Conservation (phyloP, 1,140 invertebrate species). For the Pseudomyrmex flavicornis region DNA sequence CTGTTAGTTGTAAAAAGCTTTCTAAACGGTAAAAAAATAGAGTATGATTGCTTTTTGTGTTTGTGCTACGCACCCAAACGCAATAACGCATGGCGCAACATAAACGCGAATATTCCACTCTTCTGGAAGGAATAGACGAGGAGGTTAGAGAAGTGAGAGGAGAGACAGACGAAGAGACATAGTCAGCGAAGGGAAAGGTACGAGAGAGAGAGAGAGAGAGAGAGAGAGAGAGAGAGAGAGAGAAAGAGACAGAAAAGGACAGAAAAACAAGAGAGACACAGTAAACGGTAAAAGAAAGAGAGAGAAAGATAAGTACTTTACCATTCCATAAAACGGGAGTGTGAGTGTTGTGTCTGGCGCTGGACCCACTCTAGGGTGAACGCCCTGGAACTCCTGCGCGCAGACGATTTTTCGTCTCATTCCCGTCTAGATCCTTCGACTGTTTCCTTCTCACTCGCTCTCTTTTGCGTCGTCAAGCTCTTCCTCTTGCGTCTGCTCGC, state of each 20-base stretch:
- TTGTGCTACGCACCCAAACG: constrained; percentile 70
- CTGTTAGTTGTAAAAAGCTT: constrained; percentile 14
- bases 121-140: constrained; percentile 54
- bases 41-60: constrained; percentile 63
- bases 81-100: constrained; percentile 72
- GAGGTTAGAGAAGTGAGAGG: not conserved
- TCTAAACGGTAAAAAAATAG: constrained; percentile 38
- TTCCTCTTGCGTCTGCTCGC: constrained; percentile 14
- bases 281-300: constrained; percentile 21
- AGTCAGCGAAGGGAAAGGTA: not conserved
- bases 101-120: constrained; percentile 71
- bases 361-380: constrained; percentile 78
- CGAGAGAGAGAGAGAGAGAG: not conserved
- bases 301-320: constrained; percentile 68
- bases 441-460: constrained; percentile 28
- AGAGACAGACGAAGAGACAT: constrained; percentile 45
- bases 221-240: not conserved
- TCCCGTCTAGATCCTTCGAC: constrained; percentile 45
- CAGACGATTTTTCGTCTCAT: constrained; percentile 74
- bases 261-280: not conserved
- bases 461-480: constrained; percentile 17
- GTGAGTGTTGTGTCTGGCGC: constrained; percentile 79
- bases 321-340: constrained; percentile 74
- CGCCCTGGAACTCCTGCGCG: constrained; percentile 73
- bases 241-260: not conserved